A percentile compares a stretch with the other conserved stretches of the same genome.
Conservation (phyloP, 2,888 invertebrate species). For the Leucoptera coffeella region DNA sequence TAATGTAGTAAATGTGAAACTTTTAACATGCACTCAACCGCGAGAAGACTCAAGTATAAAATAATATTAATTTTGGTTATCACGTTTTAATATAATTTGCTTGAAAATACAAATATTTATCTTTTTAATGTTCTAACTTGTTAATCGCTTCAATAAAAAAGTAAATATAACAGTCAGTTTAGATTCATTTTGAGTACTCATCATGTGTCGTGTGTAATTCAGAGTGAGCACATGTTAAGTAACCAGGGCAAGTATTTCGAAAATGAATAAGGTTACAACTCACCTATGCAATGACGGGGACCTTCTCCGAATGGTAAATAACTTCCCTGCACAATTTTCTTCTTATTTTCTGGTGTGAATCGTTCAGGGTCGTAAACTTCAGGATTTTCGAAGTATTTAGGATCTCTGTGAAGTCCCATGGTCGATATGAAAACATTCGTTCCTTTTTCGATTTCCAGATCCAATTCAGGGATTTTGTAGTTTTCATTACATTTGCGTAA, state of each 20-base stretch:
- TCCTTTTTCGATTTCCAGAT: constrained; percentile 7
- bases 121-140: no score
- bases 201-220: background rate
- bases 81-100: no score
- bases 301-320: constrained; percentile 9
- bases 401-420: constrained; percentile 8
- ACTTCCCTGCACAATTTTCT: constrained; percentile 6
- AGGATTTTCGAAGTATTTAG: constrained; percentile 8
- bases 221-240: background rate
- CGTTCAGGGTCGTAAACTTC: constrained; percentile 10
- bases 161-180: no score
- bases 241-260: background rate
- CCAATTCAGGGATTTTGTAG: constrained; percentile 7
- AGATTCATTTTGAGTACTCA: background rate
- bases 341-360: constrained; percentile 8
- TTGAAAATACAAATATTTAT: no score
- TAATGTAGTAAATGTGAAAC: no score
- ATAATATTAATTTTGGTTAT: no score
- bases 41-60: no score
- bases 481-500: constrained; percentile 3
- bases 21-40: no score
- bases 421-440: constrained; percentile 5
- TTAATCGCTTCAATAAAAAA: no score
- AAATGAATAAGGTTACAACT: constrained; percentile 2
- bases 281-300: constrained; percentile 9